Evolutionary conservation across 1,140 invertebrate species (phyloP), one percentile per base, ranked within the genome.

Genomic region (Drosophila kanapiae): DNA sequence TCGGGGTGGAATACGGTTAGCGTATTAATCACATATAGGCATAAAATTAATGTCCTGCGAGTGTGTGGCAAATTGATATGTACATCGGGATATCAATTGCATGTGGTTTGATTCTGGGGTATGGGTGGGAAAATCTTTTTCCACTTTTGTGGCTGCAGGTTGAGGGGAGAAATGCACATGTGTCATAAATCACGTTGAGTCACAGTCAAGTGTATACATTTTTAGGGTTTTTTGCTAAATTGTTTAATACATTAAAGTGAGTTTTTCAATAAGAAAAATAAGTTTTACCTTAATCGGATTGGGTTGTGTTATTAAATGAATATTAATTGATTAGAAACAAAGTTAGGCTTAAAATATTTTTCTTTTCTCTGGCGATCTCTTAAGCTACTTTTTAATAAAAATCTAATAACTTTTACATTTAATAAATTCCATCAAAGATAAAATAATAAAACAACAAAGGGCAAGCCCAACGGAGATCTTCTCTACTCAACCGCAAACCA

Each of bases 21-120:
- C 35, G 45, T 74, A 78, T 90, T 76, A 86, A 87, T 86, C 82
- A 90, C 81, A 85, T 79, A 90, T 60, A 79, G 85, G 75, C 85
- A 84, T 79, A 85, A 85, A 90, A 88, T 88, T 85, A 90, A 88
- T 88, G 84, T 81, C 58, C 47, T 75, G 35, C 60, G 58, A 81
- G 75, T 78, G 84, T 90, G 81, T 84, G 70, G 69, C 61, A 84
- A 90, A 90, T 88, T 88, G 85, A 88, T 82, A 88, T 88, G 75
- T 90, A 61, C 72, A 62, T 40, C 33, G 37, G 49, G 37, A 78
- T 87, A 88, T 88, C 85, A 88, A 90, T 87, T 87, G 83, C 63
- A 40, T 64, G 68, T 16, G 68, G 45, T 51, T 58, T 45, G 18
- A 29, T 60, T 29, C 23, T 51, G 64, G 78, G 64, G 85, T 59